Evolutionary conservation across 2,113 vertebrate species (phyloP).

Genomic region (Platanista minor): DNA sequence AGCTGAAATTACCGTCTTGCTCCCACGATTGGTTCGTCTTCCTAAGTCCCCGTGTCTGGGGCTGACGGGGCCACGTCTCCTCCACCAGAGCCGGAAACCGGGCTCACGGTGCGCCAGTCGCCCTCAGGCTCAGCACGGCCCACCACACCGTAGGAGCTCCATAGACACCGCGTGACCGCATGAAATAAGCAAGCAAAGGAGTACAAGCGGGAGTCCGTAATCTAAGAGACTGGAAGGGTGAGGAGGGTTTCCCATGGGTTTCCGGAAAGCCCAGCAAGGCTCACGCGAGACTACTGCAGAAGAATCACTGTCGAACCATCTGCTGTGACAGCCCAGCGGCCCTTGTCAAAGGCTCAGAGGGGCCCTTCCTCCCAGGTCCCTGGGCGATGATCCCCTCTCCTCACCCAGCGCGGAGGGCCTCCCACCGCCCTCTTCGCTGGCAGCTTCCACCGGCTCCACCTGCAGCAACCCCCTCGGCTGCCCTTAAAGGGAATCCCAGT

Average conservation of each 20-base stretch:
- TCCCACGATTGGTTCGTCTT: background rate
- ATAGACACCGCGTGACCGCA: rapidly evolving
- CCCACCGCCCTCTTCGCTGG: background rate
- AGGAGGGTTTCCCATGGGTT: background rate
- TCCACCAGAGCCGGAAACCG: background rate
- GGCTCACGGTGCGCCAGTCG: background rate
- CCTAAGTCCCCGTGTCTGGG: background rate
- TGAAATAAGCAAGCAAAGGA: background rate
- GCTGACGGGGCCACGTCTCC: background rate
- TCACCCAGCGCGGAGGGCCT: background rate
- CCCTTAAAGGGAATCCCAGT: background rate
- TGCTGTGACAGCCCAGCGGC: background rate
- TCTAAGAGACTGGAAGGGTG: background rate
- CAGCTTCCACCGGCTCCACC: background rate
- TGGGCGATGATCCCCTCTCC: background rate
- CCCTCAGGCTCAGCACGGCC: background rate
- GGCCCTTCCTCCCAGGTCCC: rapidly evolving
- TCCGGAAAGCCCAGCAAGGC: background rate
- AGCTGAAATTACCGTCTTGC: background rate
- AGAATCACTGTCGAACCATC: background rate
- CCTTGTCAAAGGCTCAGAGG: background rate
- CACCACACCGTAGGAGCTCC: background rate
- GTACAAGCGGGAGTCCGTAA: background rate
- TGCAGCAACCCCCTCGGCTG: too few relatives aligned
- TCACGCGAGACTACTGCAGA: background rate